These are phyloP conservation scores for Anadara kagoshimensis DNA, from an alignment of 1,140 invertebrate genomes.

Conservation along the genomic window DNA sequence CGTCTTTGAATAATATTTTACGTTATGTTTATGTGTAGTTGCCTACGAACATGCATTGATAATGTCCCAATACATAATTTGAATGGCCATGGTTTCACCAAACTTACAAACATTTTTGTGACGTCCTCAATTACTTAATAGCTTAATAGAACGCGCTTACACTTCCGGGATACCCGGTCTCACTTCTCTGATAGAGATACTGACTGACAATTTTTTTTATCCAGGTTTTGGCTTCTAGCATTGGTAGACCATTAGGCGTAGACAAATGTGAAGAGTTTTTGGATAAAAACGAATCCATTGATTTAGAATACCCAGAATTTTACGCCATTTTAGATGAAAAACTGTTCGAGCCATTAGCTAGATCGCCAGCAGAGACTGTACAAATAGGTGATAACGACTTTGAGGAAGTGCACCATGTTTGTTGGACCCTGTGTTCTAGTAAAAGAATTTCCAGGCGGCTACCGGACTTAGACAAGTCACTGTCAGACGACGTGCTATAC, in stretches of 20 bases:
- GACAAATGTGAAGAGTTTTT: constrained; percentile 85
- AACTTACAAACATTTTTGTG: no score
- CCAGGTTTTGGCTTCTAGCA: constrained; percentile 83
- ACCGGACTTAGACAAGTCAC: not conserved
- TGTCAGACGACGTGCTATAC: constrained; percentile 79
- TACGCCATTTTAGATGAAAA: constrained; percentile 84
- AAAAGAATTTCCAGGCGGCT: constrained; percentile 11
- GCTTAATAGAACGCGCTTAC: no score
- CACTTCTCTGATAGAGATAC: no score
- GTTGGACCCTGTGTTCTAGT: constrained; percentile 81
- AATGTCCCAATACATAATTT: no score
- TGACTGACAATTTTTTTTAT: no score
- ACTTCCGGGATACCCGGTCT: no score
- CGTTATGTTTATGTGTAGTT: no score
- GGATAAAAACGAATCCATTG: constrained; percentile 81
- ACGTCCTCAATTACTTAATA: no score
- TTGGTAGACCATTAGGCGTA: constrained; percentile 82
- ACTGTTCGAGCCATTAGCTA: constrained; percentile 79
- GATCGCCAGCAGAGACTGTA: constrained; percentile 13
- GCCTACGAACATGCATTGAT: no score
- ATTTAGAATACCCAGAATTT: constrained; percentile 83
- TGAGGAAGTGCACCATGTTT: constrained; percentile 81
- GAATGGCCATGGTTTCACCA: no score
- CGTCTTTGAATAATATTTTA: no score
- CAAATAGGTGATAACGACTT: constrained; percentile 74